Percentiles rank a stretch among this genome's conserved stretches.
Evolutionary conservation across 2,113 vertebrate species (phyloP).

Genomic region (Oncorhynchus nerka): DNA sequence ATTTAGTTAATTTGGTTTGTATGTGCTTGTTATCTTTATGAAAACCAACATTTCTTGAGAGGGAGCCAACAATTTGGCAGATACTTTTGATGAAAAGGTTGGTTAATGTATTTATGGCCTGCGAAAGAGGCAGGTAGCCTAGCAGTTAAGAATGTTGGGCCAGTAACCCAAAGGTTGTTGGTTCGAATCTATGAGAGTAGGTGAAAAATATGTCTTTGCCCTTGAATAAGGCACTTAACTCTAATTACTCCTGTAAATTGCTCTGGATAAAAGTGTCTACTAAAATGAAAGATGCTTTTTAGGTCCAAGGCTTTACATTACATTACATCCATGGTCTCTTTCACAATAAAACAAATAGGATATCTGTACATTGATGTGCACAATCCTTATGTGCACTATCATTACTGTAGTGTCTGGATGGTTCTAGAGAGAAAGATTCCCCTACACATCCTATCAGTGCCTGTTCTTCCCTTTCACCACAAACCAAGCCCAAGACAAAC

Average conservation of each 20-base stretch:
- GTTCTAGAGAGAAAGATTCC: slow-evolving; percentile 2
- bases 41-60: slow-evolving; percentile 60
- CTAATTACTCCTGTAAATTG: too few species aligned
- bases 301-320: slow-evolving; percentile 37
- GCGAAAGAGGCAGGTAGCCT: too few species aligned
- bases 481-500: slow-evolving; percentile 32
- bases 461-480: slow-evolving; percentile 20
- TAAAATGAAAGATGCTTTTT: neutral
- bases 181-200: too few species aligned
- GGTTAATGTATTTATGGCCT: slow-evolving; percentile 51
- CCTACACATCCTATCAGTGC: neutral
- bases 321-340: neutral
- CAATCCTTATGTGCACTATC: neutral
- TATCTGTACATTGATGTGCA: neutral
- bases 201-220: too few species aligned
- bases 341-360: neutral
- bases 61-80: slow-evolving; percentile 56
- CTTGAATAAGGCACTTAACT: too few species aligned
- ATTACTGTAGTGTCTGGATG: slow-evolving; percentile 4
- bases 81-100: slow-evolving; percentile 59
- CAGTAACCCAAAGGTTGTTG: too few species aligned
- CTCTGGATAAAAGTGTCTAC: too few species aligned
- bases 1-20: slow-evolving; percentile 48
- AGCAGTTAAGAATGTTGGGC: too few species aligned
- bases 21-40: slow-evolving; percentile 54